Evolutionary conservation across 53 echinoderm and acorn worm genomes (phyloP).

Genomic region (Mesocentrotus franciscanus): DNA sequence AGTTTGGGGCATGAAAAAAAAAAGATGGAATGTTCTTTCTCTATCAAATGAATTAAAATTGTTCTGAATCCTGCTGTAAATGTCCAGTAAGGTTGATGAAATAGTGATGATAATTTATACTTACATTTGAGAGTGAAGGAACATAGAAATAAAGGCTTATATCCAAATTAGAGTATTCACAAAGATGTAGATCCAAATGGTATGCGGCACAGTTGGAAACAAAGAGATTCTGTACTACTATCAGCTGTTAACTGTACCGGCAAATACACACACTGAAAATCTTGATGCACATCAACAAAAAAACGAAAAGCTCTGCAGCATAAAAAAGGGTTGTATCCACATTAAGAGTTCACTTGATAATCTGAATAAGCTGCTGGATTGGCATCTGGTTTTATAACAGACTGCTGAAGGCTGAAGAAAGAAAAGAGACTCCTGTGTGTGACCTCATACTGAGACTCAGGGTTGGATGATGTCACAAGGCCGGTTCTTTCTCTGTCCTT

Average conservation of each 20-base stretch:
- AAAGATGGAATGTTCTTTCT: not conserved
- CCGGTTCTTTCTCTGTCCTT: not conserved
- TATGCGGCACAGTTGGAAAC: constrained; percentile 25
- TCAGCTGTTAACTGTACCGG: constrained; percentile 44
- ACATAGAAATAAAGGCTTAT: not conserved
- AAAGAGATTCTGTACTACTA: not conserved
- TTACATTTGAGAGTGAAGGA: not conserved
- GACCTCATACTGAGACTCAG: constrained; percentile 39
- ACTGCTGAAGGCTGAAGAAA: not conserved
- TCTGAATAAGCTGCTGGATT: not conserved
- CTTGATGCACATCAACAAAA: constrained; percentile 45
- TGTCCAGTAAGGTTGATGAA: not conserved
- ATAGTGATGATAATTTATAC: not conserved
- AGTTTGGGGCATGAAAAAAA: not conserved
- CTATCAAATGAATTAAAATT: not conserved
- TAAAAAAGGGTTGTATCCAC: not conserved
- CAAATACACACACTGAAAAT: constrained; percentile 41
- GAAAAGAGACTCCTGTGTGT: not conserved
- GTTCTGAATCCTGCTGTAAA: not conserved
- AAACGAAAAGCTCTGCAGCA: constrained; percentile 39
- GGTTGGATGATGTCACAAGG: constrained; percentile 53
- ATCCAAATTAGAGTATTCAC: constrained; percentile 50
- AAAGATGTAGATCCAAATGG: constrained; percentile 39
- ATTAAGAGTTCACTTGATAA: not conserved
- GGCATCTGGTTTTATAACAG: constrained; percentile 42